Evolutionary conservation across 2,888 invertebrate species (phyloP), one percentile per base, ranked within the genome.

Genomic region (Tubulanus polymorphus): DNA sequence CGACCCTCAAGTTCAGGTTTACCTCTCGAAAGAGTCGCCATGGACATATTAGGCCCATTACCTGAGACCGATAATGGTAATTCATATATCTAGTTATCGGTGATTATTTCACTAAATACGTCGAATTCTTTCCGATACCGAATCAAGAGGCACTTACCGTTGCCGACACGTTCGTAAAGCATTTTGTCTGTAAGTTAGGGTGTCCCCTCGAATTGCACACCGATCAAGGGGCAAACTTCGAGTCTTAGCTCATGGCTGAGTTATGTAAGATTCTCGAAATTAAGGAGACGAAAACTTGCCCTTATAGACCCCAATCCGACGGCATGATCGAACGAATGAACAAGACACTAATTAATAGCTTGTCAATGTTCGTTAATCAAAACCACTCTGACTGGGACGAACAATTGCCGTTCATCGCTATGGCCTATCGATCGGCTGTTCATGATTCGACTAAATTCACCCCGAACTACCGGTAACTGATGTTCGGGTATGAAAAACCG

Each of bases 41-140:
- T 59, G 25, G 61, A 60, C 41, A 47, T 58, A n/a, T 45, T 56
- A 27, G 62, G 59, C 8, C 59, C 54, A 15, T 23, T 57, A n/a
- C 54, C 52, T 5, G 27, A 37, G 18, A 32, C 57, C 1, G 23
- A 37, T 5, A 15, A 8, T 1, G 54, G 46, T 0, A 57, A 60
- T 29, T 25, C 6, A 27, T 57, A 54, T 30, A 49, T 57, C 5
- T 57, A 18, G 51, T 60, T 3, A 23, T 60, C 10, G 49, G 30
- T 8, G 60, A 57, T 30, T 54, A 48, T 23, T 60, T 59, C 27
- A 48, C 57, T 15, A 53, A 52, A 30, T 60, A 41, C 35, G 37
- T 48, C 0, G 50, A 57, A 23, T 47, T 51, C 8, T 49, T 37
- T 25, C 28, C 57, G 2, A 15, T 60, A 3, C 28, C 46, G 15